Base-by-base conservation (phyloP, 1,140 invertebrate genomes). In the Stratiolaelaps scimitus region DNA sequence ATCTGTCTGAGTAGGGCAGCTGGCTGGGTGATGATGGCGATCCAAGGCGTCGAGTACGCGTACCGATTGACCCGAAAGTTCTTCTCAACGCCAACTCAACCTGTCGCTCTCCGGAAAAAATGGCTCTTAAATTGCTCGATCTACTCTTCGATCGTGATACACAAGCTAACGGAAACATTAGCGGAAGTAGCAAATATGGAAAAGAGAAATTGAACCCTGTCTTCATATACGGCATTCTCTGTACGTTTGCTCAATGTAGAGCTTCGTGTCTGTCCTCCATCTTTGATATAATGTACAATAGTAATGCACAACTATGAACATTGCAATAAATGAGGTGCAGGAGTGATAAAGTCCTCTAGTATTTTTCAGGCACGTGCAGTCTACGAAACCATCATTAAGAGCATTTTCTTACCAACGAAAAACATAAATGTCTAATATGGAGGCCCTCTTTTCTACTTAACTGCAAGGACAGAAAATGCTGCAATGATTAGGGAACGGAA, bases 121-220 rank as follows among this genome's bases (percentile, higher is more conserved):
- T 78, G 77, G 77, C 76, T 13, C 68, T 78, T 13, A 77, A 76
- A 17, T 69, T 78, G 53, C 68, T 78, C 13, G 77, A 78, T 67
- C 76, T 76, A 65, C 65, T 78, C 68, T 78, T 78, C 75, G 76
- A 78, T 67, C 69, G 77, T 13, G 76, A 78, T 64, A 77, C 75
- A 28, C 77, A 78, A 65, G 76, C 77, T 13, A 71, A 71, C 43
- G 77, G 76, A 13, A 78, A 78, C 69, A 71, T 78, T 17, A 77
- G 76, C 19, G 77, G 77, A 13, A 73, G 73, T 66, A 76, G 77
- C 10, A 78, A 77, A 69, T 76, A 78, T 70, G 77, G 76, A 46
- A 78, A 78, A 66, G 76, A 76, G 67, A 76, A 78, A 67, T 70
- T 78, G 13, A 76, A 78, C 68, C 77, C 77, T n/a, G 72, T 78